These are phyloP conservation scores for Oryzias sinensis DNA, from an alignment of 2,797 vertebrate genomes.

Conservation along the genomic window DNA sequence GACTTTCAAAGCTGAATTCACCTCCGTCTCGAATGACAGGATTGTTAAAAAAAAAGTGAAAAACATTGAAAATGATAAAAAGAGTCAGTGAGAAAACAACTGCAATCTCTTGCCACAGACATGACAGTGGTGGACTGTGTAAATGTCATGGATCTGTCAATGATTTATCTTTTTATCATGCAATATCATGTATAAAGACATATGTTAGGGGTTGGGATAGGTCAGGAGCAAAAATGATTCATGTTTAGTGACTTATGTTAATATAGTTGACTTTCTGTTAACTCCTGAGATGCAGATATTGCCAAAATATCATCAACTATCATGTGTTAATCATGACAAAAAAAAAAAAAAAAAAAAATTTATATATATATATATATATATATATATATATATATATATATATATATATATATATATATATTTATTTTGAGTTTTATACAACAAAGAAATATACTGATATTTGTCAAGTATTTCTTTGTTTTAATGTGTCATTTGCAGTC, in stretches of 20 bases:
- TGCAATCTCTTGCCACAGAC: slow-evolving; percentile 40
- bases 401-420: not conserved
- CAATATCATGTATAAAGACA: slow-evolving; percentile 70
- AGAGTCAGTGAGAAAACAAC: slow-evolving; percentile 51
- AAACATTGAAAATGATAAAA: slow-evolving; percentile 32
- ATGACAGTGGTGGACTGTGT: slow-evolving; percentile 58
- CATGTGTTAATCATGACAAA: slow-evolving; percentile 50
- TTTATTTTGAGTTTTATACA: slow-evolving; percentile 61
- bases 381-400: too few species aligned
- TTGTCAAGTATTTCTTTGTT: slow-evolving; percentile 70
- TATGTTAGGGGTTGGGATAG: slow-evolving; percentile 39
- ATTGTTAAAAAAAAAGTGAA: slow-evolving; percentile 25
- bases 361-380: slow-evolving; percentile 6
- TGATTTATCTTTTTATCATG: slow-evolving; percentile 69
- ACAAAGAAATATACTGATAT: slow-evolving; percentile 66
- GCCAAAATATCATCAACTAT: slow-evolving; percentile 62
- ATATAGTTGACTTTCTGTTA: slow-evolving; percentile 66
- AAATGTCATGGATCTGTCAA: slow-evolving; percentile 65
- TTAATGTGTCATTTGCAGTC: slow-evolving; percentile 62
- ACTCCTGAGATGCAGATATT: slow-evolving; percentile 64
- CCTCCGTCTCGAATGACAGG: slow-evolving; percentile 42
- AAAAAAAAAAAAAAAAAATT: slow-evolving; percentile 30
- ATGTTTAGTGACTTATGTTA: slow-evolving; percentile 66
- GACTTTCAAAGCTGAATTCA: slow-evolving; percentile 58
- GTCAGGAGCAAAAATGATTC: slow-evolving; percentile 31